Evolutionary conservation across 2,888 invertebrate species (phyloP).

Genomic region (Boloria selene): DNA sequence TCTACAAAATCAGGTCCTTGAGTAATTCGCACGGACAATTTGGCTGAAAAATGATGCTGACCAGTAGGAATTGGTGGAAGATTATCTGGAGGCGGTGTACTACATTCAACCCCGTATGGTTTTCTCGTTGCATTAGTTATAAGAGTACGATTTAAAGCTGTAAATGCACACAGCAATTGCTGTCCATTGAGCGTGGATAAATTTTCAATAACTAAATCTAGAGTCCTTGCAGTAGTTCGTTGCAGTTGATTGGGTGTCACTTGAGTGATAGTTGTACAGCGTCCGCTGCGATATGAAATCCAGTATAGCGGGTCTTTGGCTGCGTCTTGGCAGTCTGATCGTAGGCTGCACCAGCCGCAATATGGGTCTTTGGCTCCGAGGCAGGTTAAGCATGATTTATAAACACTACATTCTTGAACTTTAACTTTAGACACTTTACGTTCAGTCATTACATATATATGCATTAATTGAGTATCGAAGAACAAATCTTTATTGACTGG

Average conservation of each 20-base stretch:
- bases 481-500: conserved; percentile 94
- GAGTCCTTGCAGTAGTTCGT: conserved; percentile 94
- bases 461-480: conserved; percentile 94
- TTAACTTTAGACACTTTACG: conserved; percentile 96
- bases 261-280: conserved; percentile 96
- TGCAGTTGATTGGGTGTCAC: conserved; percentile 96
- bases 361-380: conserved; percentile 97
- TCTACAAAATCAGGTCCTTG: conserved; percentile 97
- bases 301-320: conserved; percentile 96
- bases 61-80: conserved; percentile 96
- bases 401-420: conserved; percentile 96
- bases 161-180: conserved; percentile 95
- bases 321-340: conserved; percentile 95
- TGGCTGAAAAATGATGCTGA: conserved; percentile 97
- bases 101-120: conserved; percentile 95
- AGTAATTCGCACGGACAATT: conserved; percentile 94
- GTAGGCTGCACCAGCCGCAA: conserved; percentile 98
- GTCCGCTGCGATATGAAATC: conserved; percentile 98
- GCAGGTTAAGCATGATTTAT: conserved; percentile 95
- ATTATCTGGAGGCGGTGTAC: conserved; percentile 96
- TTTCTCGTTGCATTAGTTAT: conserved; percentile 95
- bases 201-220: conserved; percentile 97
- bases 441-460: conserved; percentile 96
- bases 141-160: conserved; percentile 93
- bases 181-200: conserved; percentile 93